Evolutionary conservation across 2,888 invertebrate genomes (phyloP).

Genomic region (Ellobium chinense): DNA sequence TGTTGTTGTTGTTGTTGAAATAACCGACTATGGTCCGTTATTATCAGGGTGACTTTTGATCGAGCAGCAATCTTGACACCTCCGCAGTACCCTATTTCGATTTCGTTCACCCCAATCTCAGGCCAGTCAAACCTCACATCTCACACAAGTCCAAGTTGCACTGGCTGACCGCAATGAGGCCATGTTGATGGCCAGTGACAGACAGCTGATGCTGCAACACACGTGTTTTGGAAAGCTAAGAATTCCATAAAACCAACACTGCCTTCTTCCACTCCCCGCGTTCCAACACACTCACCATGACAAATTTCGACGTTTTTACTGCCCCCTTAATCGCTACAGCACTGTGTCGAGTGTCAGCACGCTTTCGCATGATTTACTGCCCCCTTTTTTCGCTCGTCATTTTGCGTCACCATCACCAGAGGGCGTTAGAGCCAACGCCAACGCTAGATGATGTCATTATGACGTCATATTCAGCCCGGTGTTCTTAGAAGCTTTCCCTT

Average conservation of each 20-base stretch:
- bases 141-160: not conserved
- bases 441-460: not conserved
- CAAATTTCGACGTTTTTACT: too few relatives aligned
- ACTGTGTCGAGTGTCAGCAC: not conserved
- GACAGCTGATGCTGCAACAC: too few relatives aligned
- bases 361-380: not conserved
- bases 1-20: too few relatives aligned
- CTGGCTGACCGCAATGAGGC: too few relatives aligned
- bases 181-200: too few relatives aligned
- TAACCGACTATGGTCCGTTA: too few relatives aligned
- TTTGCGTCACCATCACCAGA: not conserved
- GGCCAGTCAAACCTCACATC: not conserved
- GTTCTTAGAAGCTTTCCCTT: not conserved
- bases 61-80: not conserved
- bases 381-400: not conserved
- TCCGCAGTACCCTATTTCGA: not conserved
- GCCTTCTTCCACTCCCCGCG: too few relatives aligned
- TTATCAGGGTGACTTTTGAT: too few relatives aligned
- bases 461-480: not conserved
- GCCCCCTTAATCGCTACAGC: not conserved
- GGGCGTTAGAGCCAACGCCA: not conserved
- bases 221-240: too few relatives aligned
- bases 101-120: not conserved
- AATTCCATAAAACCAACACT: too few relatives aligned
- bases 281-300: too few relatives aligned